phyloP scores from a whole-genome alignment of 2,113 vertebrate genomes.

The Calyptommatus sinebrachiatus region DNA sequence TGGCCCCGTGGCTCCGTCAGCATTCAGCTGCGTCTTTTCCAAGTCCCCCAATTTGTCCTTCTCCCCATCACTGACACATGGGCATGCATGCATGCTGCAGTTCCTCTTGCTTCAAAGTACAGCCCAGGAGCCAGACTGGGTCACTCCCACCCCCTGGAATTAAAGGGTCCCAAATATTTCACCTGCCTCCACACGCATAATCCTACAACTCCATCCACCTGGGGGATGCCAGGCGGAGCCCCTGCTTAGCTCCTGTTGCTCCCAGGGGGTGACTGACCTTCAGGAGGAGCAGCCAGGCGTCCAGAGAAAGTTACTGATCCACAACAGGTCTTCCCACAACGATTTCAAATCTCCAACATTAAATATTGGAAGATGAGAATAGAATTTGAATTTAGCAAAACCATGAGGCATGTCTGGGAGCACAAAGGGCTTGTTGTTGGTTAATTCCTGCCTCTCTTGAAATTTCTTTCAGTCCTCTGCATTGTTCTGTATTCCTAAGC shows the following conservation, averaged over 20 bases:
- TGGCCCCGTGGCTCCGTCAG: not conserved
- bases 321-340: not conserved
- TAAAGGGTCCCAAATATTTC: not conserved
- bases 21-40: not conserved
- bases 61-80: not conserved
- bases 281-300: accelerated
- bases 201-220: not conserved
- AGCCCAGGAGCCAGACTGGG: too few relatives aligned
- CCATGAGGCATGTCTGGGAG: not conserved
- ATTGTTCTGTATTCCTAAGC: not conserved
- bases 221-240: too few relatives aligned
- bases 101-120: too few relatives aligned
- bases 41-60: not conserved
- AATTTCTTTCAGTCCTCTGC: not conserved
- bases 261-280: not conserved
- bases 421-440: too few relatives aligned
- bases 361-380: not conserved
- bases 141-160: not conserved
- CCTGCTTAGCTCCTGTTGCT: too few relatives aligned
- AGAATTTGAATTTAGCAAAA: not conserved
- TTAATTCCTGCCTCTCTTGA: too few relatives aligned
- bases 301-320: not conserved
- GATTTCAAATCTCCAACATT: not conserved
- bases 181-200: not conserved
- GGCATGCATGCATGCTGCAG: too few relatives aligned